These are phyloP conservation scores for Leptinotarsa rubiginosa DNA, from an alignment of 2,888 invertebrate genomes.

Conservation along the genomic window DNA sequence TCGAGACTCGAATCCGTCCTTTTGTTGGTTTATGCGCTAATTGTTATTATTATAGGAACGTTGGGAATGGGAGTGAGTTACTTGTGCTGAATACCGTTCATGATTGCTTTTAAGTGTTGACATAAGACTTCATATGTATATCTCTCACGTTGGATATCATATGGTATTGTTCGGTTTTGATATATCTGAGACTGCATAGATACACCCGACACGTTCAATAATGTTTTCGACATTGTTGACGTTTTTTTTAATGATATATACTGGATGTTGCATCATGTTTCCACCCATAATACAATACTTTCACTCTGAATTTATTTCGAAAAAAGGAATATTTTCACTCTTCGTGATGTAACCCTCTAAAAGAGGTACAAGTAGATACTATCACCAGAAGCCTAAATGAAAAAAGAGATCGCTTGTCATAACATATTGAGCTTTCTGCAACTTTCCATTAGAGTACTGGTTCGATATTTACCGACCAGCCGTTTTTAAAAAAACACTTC, in stretches of 20 bases:
- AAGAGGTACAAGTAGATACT: no score
- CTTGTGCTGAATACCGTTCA: conserved; percentile 14
- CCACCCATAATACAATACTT: neutral
- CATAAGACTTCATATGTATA: conserved; percentile 1
- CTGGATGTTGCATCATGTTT: neutral
- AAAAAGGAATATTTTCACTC: no score
- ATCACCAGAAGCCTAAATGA: no score
- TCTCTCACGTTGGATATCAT: conserved; percentile 10
- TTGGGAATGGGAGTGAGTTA: conserved; percentile 12
- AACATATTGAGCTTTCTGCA: no score
- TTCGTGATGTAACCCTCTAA: no score
- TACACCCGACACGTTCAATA: neutral
- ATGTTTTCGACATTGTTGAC: neutral
- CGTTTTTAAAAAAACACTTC: no score
- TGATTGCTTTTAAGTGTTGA: conserved; percentile 18
- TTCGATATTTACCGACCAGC: no score
- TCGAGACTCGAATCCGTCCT: conserved; percentile 13
- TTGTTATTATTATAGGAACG: conserved; percentile 19
- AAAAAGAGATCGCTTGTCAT: no score
- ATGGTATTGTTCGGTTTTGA: neutral
- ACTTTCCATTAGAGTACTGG: no score
- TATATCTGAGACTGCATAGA: neutral
- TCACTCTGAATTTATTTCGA: no score
- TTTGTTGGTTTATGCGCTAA: conserved; percentile 15
- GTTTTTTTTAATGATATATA: neutral